Base-by-base conservation (phyloP, 1,140 invertebrate genomes). In the Ptiloglossa arizonensis region DNA sequence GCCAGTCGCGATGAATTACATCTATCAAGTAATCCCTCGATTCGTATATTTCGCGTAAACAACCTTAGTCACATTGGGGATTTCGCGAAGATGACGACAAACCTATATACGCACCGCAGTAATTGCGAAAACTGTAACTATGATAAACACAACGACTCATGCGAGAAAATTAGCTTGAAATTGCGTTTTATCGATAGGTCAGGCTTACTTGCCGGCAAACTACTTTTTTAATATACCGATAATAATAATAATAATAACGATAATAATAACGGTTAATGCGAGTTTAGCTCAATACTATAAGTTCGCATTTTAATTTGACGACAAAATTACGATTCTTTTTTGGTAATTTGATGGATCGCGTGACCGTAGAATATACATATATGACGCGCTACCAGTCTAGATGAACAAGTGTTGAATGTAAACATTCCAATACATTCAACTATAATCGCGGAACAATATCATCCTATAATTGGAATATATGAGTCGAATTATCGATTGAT, bases 41-140 rank as follows among this genome's bases (percentile, higher is more conserved):
- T 67, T 67, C 50, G 17, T 46, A n/a, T n/a, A n/a, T 74, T 32
- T 35, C 9, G 56, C 19, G 6, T 48, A 68, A 44, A 46, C 17
- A 22, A n/a, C 56, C 19, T 15, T 27, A 67, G 41, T 46, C 59
- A 54, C 6, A 46, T 35, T 5, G 6, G 29, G 5, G 19, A 67
- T 69, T 69, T 59, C 27, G 13, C 17, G 44, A n/a, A 35, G 17
- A 50, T 69, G 32, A 76, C 64, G 41, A 48, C 3, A 22, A 1
- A 17, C n/a, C 17, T 27, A 6, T 6, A 4, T 4, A 5, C 32
- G 15, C 5, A 54, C 1, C 22, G 22, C 19, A 11, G 38, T 46
- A 44, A 27, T 27, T 5, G 22, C 3, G 29, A 27, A 3, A 8
- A 38, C 15, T 24, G 22, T 5, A 35, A 17, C 29, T 1, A 29